A percentile compares a stretch with the other conserved stretches of the same genome.
Evolutionary conservation across 2,888 invertebrate genomes (phyloP).

Genomic region (Lacanobia wlatinum): DNA sequence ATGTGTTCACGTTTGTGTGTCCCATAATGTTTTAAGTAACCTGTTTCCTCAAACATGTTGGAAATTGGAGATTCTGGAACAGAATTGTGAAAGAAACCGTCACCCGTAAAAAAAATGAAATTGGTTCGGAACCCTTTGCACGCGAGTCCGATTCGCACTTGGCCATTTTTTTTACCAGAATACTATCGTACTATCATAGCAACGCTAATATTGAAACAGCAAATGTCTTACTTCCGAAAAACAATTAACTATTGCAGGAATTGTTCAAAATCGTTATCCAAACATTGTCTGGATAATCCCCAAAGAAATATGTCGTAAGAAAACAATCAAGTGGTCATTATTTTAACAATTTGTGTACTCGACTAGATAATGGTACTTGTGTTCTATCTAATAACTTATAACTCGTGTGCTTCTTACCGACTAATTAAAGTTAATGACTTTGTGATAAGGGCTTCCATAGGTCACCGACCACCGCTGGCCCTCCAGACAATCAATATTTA

Average conservation of each 20-base stretch:
- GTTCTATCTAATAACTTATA: slow-evolving; percentile 38
- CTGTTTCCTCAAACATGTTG: slow-evolving; percentile 14
- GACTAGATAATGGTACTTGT: slow-evolving; percentile 19
- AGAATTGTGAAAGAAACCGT: neutral
- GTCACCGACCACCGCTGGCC: slow-evolving; percentile 36
- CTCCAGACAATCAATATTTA: slow-evolving; percentile 40
- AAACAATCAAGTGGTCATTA: slow-evolving; percentile 16
- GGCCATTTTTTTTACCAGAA: no score
- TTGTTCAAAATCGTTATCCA: neutral
- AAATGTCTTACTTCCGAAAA: neutral
- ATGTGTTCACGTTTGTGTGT: neutral
- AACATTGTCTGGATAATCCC: neutral
- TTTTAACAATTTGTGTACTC: slow-evolving; percentile 43
- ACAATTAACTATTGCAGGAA: neutral
- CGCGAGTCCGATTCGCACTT: no score
- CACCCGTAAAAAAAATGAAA: no score
- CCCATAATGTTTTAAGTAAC: neutral
- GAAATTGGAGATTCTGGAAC: neutral
- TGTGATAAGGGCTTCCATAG: slow-evolving; percentile 58
- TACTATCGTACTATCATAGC: neutral
- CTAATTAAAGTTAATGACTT: slow-evolving; percentile 59
- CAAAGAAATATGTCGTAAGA: neutral
- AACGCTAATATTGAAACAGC: neutral
- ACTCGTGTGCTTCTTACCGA: slow-evolving; percentile 35
- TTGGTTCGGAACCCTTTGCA: no score